These are phyloP conservation scores for Hirtodrosophila confusa DNA, from an alignment of 2,888 invertebrate species.

Conservation along the genomic window DNA sequence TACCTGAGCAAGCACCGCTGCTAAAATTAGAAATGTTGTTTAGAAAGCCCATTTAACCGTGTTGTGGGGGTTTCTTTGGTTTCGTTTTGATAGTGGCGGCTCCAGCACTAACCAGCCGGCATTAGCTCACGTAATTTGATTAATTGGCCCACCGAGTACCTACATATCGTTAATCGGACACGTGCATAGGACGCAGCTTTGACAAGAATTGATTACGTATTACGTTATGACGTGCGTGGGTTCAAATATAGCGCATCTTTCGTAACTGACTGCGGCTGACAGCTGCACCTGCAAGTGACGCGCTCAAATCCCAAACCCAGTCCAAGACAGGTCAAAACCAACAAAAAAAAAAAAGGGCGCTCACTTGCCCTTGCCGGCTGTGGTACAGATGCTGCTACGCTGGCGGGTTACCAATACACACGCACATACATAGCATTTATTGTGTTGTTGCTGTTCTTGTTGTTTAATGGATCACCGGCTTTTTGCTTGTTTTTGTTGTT, in stretches of 20 bases:
- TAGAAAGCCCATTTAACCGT: constrained; percentile 21
- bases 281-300: constrained; percentile 55
- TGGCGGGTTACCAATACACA: constrained; percentile 56
- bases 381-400: constrained; percentile 73
- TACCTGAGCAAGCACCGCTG: constrained; percentile 40
- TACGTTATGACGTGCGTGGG: constrained; percentile 14
- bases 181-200: constrained; percentile 39
- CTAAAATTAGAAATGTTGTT: constrained; percentile 62
- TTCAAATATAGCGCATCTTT: constrained; percentile 8
- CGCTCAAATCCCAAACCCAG: constrained; percentile 46
- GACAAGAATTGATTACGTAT: constrained; percentile 54
- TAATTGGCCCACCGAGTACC: constrained; percentile 33
- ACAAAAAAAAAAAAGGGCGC: constrained; percentile 58
- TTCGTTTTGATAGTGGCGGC: constrained; percentile 1
- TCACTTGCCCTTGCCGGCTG: constrained; percentile 63
- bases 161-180: constrained; percentile 39
- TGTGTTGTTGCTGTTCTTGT: constrained; percentile 38
- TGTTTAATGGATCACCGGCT: constrained; percentile 75
- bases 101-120: constrained; percentile 37
- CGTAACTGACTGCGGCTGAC: constrained; percentile 4
- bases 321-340: constrained; percentile 55
- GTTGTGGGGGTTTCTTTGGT: neutral
- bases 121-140: constrained; percentile 49
- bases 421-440: constrained; percentile 16
- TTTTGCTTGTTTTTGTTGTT: constrained; percentile 67